These are phyloP conservation scores for Hydrolagus affinis DNA, from an alignment of 2,113 vertebrate species.

Conservation along the genomic window DNA sequence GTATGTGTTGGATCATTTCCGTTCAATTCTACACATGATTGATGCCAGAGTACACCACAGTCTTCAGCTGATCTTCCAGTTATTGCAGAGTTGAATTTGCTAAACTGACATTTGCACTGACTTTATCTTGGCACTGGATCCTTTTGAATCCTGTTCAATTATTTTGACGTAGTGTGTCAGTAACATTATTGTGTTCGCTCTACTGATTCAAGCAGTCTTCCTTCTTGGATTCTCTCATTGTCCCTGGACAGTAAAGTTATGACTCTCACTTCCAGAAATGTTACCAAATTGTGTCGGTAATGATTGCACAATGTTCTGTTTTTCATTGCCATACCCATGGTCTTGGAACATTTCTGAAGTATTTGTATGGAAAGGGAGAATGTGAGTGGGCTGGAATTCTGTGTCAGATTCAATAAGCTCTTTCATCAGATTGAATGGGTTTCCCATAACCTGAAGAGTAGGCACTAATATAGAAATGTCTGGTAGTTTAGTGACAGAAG, in stretches of 20 bases:
- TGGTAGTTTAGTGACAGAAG: no score
- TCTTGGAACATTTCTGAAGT: not conserved
- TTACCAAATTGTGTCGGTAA: not conserved
- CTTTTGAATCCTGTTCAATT: not conserved
- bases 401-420: no score
- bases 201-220: not conserved
- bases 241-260: not conserved
- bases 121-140: not conserved
- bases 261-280: constrained; percentile 18
- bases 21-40: not conserved
- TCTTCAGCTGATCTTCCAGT: not conserved
- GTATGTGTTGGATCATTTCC: not conserved
- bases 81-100: not conserved
- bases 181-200: not conserved
- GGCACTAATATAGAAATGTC: no score
- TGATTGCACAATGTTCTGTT: no score
- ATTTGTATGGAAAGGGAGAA: not conserved
- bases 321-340: no score
- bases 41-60: not conserved
- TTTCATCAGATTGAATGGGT: no score
- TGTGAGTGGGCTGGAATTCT: not conserved
- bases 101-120: not conserved
- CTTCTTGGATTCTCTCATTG: not conserved
- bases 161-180: not conserved
- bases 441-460: no score